A percentile compares a stretch with the other conserved stretches of the same genome.
These are phyloP conservation scores for Leptinotarsa defecta DNA, from an alignment of 1,140 invertebrate species.

Conservation along the genomic window DNA sequence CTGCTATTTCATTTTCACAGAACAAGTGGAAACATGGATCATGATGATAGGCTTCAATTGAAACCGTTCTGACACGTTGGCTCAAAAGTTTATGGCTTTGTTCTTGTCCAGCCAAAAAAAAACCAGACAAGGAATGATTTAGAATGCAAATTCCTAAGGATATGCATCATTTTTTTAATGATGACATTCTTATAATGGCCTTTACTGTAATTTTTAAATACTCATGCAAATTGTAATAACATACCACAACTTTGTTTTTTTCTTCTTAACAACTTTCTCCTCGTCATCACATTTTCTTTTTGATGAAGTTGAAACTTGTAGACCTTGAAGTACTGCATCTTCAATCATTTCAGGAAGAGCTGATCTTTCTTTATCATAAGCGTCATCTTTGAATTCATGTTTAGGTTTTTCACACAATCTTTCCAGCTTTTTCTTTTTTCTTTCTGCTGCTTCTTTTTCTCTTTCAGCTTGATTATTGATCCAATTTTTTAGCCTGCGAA, in stretches of 20 bases:
- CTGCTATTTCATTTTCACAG: too few species aligned
- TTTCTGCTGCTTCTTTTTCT: constrained; percentile 74
- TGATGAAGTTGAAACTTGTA: constrained; percentile 55
- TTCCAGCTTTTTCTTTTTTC: constrained; percentile 79
- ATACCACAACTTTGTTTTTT: constrained; percentile 61
- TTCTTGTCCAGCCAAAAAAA: too few species aligned
- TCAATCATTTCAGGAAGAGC: constrained; percentile 77
- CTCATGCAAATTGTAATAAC: too few species aligned
- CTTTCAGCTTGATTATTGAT: constrained; percentile 80
- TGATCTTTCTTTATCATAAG: constrained; percentile 78
- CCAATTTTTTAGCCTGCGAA: constrained; percentile 77
- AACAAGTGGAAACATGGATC: too few species aligned
- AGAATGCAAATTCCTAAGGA: too few species aligned
- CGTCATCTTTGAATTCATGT: constrained; percentile 79
- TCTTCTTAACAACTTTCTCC: constrained; percentile 54
- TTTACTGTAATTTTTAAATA: too few species aligned
- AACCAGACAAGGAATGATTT: too few species aligned
- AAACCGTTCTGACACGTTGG: too few species aligned
- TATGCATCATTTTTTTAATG: too few species aligned
- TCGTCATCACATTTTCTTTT: constrained; percentile 58
- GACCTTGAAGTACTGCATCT: constrained; percentile 82
- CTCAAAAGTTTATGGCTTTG: too few species aligned
- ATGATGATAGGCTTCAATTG: too few species aligned
- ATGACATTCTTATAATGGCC: too few species aligned
- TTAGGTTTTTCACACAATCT: constrained; percentile 75